phyloP scores from a whole-genome alignment of 1,140 invertebrate genomes.

The Diorhabda sublineata region DNA sequence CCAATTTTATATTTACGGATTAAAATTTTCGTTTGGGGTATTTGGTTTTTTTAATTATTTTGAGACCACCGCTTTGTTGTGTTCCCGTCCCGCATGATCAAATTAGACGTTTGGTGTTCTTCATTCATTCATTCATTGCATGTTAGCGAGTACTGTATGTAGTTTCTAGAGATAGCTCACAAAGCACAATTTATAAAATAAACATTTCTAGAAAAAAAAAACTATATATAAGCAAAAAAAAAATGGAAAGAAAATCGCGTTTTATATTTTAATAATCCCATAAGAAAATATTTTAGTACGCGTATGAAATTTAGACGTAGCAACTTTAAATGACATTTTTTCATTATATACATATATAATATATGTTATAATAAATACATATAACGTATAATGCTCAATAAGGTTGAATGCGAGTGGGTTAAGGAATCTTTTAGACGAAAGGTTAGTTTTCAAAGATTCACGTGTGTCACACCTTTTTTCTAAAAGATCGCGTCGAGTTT shows the following conservation, averaged over 20 bases:
- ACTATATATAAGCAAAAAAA: constrained; percentile 11
- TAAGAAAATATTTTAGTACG: constrained; percentile 44
- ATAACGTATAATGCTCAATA: constrained; percentile 39
- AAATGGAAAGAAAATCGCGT: constrained; percentile 36
- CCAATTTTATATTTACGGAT: too few species aligned
- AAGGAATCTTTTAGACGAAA: constrained; percentile 11
- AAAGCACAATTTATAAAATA: constrained; percentile 38
- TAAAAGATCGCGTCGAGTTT: constrained; percentile 3
- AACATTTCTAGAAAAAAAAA: constrained; percentile 24
- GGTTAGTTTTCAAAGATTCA: too few species aligned
- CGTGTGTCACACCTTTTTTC: too few species aligned
- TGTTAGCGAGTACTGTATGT: constrained; percentile 41
- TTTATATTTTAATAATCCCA: constrained; percentile 45
- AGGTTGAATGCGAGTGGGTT: constrained; percentile 25
- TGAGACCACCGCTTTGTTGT: constrained; percentile 27
- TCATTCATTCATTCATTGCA: constrained; percentile 31
- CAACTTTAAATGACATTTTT: constrained; percentile 29
- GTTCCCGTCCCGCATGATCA: constrained; percentile 27
- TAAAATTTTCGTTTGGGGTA: not conserved
- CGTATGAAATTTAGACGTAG: constrained; percentile 37
- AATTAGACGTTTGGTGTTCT: constrained; percentile 38
- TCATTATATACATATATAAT: constrained; percentile 9
- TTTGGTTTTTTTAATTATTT: constrained; percentile 3
- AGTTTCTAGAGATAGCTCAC: constrained; percentile 37
- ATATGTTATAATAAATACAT: constrained; percentile 25